A percentile compares a stretch with the other conserved stretches of the same genome.
Conservation (phyloP, 1,140 invertebrate genomes). For the Chelonus insularis region DNA sequence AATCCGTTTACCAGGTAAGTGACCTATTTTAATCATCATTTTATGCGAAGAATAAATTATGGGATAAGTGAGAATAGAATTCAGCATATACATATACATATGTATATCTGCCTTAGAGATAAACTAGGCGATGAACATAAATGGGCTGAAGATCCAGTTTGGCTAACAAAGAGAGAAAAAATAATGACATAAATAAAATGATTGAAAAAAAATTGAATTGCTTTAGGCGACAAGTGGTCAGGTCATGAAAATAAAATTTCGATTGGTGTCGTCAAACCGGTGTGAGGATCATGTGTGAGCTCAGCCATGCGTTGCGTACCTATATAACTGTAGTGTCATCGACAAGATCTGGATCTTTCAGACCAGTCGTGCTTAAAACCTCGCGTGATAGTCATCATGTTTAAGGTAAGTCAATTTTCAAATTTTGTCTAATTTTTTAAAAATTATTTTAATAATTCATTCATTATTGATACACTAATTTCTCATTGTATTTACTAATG, state of each 20-base stretch:
- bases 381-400: background rate
- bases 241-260: constrained; percentile 14
- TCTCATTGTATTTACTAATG: background rate
- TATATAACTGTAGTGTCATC: constrained; percentile 13
- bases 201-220: background rate
- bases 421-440: background rate
- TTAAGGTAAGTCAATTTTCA: background rate
- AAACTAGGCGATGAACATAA: background rate
- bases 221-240: constrained; percentile 9
- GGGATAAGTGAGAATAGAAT: background rate
- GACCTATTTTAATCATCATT: too few relatives aligned
- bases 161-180: background rate
- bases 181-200: background rate
- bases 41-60: too few relatives aligned
- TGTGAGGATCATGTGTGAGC: background rate
- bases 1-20: too few relatives aligned
- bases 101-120: background rate
- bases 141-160: constrained; percentile 3
- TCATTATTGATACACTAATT: background rate
- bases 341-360: background rate
- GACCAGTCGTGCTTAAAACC: background rate
- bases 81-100: background rate
- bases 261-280: constrained; percentile 20
- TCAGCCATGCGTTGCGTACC: background rate
- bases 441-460: background rate